Evolutionary conservation across 2,797 vertebrate genomes (phyloP).

Genomic region (Chelonia mydas): DNA sequence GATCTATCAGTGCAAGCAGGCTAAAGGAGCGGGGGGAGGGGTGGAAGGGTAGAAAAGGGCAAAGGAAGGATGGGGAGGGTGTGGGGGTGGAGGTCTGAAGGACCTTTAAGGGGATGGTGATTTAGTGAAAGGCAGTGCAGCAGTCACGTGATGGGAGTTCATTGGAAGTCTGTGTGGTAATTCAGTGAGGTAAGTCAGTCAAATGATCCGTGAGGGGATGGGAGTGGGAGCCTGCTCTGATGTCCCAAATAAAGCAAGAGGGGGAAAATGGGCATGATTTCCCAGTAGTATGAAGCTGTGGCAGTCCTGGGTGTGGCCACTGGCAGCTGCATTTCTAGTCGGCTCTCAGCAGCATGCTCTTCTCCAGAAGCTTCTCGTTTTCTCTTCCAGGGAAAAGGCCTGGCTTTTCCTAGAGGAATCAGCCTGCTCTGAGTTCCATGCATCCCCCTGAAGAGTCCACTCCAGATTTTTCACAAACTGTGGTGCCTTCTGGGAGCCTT

Average conservation of each 20-base stretch:
- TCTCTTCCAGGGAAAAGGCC: background rate
- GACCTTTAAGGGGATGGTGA: background rate
- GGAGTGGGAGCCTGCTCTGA: background rate
- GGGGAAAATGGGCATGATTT: background rate
- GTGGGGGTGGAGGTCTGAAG: background rate
- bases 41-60: background rate
- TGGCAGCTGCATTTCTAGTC: background rate
- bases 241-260: slow-evolving; percentile 1
- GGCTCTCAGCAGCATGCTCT: background rate
- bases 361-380: background rate
- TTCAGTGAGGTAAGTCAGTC: background rate
- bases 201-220: background rate
- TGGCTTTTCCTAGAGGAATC: background rate
- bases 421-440: background rate
- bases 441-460: background rate
- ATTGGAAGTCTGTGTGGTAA: background rate
- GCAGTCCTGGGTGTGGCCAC: rapidly evolving
- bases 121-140: background rate
- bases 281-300: background rate
- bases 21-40: background rate
- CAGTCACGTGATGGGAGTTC: no score
- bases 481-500: background rate
- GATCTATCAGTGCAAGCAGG: background rate
- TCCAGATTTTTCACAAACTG: background rate
- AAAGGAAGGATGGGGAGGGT: background rate